phyloP scores from a whole-genome alignment of 2,797 vertebrate genomes.

The Amphiprion clarkii region DNA sequence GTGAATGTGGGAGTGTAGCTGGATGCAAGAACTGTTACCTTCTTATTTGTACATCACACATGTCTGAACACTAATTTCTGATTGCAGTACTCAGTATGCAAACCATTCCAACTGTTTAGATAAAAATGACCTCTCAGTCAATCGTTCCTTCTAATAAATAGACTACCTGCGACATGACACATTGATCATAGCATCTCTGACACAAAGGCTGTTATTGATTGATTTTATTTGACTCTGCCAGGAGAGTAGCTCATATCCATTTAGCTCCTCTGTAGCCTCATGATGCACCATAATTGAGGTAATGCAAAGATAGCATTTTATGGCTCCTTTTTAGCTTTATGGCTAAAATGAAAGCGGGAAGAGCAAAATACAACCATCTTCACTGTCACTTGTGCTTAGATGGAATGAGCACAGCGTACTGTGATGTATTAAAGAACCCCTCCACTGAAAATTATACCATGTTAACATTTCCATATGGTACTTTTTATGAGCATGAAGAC shows the following conservation, averaged over 20 bases:
- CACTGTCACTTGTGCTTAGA: background rate
- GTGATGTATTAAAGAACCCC: background rate
- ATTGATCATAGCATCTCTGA: slow-evolving; percentile 59
- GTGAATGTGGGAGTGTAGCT: slow-evolving; percentile 1
- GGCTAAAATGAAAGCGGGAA: slow-evolving; percentile 4
- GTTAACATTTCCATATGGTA: no score
- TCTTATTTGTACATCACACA: slow-evolving; percentile 6
- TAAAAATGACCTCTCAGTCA: slow-evolving; percentile 21
- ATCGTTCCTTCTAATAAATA: slow-evolving; percentile 52
- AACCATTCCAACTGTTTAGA: slow-evolving; percentile 4
- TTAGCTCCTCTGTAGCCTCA: slow-evolving; percentile 24
- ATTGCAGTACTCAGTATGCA: background rate
- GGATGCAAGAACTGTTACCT: background rate
- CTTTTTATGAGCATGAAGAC: no score
- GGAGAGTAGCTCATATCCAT: slow-evolving; percentile 35
- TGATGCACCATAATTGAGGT: slow-evolving; percentile 23
- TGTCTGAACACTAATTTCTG: background rate
- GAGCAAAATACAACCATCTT: background rate
- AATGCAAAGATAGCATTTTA: slow-evolving; percentile 30
- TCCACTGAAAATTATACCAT: no score
- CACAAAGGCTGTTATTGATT: slow-evolving; percentile 64
- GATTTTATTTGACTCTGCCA: slow-evolving; percentile 46
- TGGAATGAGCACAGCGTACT: background rate
- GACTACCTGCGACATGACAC: slow-evolving; percentile 32
- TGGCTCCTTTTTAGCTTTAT: no score